These are phyloP conservation scores for Diarsia dahlii DNA, from an alignment of 2,888 invertebrate species.

Conservation along the genomic window DNA sequence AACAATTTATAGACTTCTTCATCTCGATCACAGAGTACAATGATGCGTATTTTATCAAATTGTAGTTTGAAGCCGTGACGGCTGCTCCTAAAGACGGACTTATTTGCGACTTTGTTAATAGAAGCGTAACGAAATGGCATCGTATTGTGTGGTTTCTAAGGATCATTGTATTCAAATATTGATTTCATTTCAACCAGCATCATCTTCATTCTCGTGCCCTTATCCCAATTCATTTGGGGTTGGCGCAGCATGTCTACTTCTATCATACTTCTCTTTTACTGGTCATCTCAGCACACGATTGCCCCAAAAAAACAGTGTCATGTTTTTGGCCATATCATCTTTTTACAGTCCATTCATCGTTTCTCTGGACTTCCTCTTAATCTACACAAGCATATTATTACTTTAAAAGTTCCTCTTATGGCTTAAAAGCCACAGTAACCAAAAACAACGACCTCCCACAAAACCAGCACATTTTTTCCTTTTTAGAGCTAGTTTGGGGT, in stretches of 20 bases:
- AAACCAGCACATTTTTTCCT: conserved; percentile 1
- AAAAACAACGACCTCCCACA: neutral
- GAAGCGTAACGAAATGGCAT: conserved; percentile 11
- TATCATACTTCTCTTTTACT: no score
- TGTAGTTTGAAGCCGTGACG: conserved; percentile 32
- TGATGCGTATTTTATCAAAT: conserved; percentile 23
- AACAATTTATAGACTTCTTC: conserved; percentile 46
- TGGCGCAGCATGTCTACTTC: no score
- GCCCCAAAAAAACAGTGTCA: no score
- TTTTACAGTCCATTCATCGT: no score
- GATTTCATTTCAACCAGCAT: neutral
- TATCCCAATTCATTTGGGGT: no score
- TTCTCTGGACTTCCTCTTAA: no score
- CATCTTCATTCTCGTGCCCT: no score
- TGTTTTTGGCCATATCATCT: no score
- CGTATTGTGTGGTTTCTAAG: neutral
- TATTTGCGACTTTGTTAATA: conserved; percentile 36
- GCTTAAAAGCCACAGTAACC: neutral
- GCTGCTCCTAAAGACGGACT: conserved; percentile 17
- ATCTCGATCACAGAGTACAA: conserved; percentile 41
- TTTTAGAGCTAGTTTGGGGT: neutral
- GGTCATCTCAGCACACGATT: no score
- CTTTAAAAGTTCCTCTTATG: neutral
- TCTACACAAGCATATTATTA: neutral
- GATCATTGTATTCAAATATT: neutral